Base-by-base conservation (phyloP, 2,113 vertebrate species). In the Petroica traversi region DNA sequence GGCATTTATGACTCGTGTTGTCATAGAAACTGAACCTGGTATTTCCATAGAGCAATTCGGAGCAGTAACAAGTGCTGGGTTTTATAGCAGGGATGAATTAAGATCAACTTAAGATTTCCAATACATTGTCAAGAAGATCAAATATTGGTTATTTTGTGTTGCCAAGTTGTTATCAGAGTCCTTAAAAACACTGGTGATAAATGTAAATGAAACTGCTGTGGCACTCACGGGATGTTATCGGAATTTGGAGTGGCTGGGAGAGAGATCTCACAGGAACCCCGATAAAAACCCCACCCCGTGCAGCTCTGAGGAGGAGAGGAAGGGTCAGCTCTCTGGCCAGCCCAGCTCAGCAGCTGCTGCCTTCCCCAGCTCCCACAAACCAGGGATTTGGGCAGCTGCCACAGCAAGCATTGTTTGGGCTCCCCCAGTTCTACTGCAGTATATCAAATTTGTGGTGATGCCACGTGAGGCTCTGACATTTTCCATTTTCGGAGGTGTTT, bases 21-120 rank as follows among this genome's bases (percentile, higher is more conserved):
- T 94, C 95, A 97, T 96, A 93, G 96, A 94, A 97, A 97, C 96
- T 24, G 90, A 93, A 96, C 89, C 94, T 96, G 93, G 74, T 96
- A 96, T 96, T 97, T 96, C 96, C 95, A 93, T 49, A 85, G 85
- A 82, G 78, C 85, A 28, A 59, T 79, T 77, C 2, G 1, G 26
- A 80, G 88, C 43, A 67, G 88, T 77, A 96, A 93, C 93, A 93
- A 97, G 93, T 63, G 52, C 93, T 57, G 93, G 66, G n/a, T 68
- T 95, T 92, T 80, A 83, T 16, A 67, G n/a, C 72, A 28, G 76
- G 25, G 46, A 77, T 93, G 95, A 97, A 96, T 96, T 94, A 93
- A 94, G 92, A 94, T 94, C 82, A 84, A 78, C 40, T 92, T 83
- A 55, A 90, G 59, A 92, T 90, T 96, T 92, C 82, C 85, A 93